Conservation (phyloP, 2,113 vertebrate genomes). For the Hystrix cristata region DNA sequence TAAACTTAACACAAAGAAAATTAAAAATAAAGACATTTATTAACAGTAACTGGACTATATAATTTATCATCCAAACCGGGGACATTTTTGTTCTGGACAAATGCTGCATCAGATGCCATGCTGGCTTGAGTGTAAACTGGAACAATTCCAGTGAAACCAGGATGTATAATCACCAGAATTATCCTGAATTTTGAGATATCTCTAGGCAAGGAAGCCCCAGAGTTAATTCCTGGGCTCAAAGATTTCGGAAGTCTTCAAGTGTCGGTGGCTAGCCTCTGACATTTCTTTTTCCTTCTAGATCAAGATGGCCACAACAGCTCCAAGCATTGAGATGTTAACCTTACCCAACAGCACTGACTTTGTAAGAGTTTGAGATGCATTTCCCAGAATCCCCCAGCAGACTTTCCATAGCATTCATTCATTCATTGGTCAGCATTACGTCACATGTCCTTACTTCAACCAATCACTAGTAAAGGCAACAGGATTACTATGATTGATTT, state of each 20-base stretch:
- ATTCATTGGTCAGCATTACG: not conserved
- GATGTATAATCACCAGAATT: not conserved
- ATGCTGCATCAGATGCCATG: not conserved
- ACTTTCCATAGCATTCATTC: not conserved
- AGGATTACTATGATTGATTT: not conserved
- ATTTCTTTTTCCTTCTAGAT: not conserved
- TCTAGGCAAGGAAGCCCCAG: not conserved
- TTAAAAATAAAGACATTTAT: conserved; percentile 42
- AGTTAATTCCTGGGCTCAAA: not conserved
- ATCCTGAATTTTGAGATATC: not conserved
- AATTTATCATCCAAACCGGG: conserved; percentile 61
- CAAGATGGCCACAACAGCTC: not conserved
- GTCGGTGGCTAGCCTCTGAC: not conserved
- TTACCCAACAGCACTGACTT: not conserved
- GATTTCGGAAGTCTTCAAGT: not conserved
- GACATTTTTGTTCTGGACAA: conserved; percentile 11
- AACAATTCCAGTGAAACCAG: not conserved
- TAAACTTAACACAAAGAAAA: conserved; percentile 38
- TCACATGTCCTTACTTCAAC: not conserved
- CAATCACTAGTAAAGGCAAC: not conserved
- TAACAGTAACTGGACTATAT: not conserved
- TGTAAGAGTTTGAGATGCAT: not conserved
- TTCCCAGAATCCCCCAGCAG: not conserved
- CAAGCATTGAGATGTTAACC: not conserved
- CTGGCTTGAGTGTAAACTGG: not conserved